These are phyloP conservation scores for Falco peregrinus DNA, from an alignment of 2,797 vertebrate genomes.

Conservation along the genomic window DNA sequence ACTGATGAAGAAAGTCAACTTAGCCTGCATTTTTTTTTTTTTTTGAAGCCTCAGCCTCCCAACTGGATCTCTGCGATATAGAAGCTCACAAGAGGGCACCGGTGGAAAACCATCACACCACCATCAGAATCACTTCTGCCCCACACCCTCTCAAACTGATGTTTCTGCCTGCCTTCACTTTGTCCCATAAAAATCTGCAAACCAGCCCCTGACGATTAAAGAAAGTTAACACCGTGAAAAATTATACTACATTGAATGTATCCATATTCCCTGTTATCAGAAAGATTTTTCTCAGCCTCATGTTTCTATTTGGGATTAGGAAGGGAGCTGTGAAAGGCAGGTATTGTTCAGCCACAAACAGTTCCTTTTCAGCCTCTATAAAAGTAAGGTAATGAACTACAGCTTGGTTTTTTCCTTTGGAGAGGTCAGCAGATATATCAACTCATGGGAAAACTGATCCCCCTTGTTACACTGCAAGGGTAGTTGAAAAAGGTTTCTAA, in stretches of 20 bases:
- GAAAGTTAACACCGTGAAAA: not conserved
- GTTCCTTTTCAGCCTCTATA: conserved; percentile 7
- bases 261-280: not conserved
- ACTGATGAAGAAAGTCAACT: not conserved
- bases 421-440: conserved; percentile 37
- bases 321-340: conserved; percentile 6
- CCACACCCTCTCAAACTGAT: not conserved
- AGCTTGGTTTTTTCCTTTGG: conserved; percentile 8
- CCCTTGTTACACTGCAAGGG: not conserved
- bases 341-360: conserved; percentile 43
- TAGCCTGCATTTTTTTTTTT: not conserved
- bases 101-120: not conserved
- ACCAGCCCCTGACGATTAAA: not conserved
- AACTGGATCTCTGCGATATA: not conserved
- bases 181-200: not conserved
- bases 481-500: conserved; percentile 6
- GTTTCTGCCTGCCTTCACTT: not conserved
- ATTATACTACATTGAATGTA: not conserved
- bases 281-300: conserved; percentile 46
- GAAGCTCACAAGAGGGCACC: not conserved
- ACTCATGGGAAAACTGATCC: conserved; percentile 30
- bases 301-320: conserved; percentile 41
- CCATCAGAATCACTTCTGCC: not conserved
- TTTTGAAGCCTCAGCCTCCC: not conserved
- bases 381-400: conserved; percentile 48